Percentiles rank a stretch among this genome's conserved stretches.
These are phyloP conservation scores for Vidua chalybeata DNA, from an alignment of 2,113 vertebrate genomes.

Conservation along the genomic window DNA sequence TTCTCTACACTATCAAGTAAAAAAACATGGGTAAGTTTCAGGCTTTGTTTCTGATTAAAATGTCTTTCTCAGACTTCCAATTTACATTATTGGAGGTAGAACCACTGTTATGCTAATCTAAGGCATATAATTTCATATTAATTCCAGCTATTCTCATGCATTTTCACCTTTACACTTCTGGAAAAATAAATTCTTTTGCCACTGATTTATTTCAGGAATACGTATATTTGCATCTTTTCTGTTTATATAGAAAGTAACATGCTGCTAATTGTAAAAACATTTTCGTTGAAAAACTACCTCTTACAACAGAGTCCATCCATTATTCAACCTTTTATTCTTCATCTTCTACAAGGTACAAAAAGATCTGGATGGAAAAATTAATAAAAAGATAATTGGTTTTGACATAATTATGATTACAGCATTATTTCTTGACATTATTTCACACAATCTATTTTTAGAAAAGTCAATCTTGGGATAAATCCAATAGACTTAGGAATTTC, in stretches of 20 bases:
- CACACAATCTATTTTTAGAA: background rate
- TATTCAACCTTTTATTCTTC: background rate
- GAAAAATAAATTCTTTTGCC: background rate
- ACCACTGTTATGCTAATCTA: background rate
- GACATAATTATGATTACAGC: background rate
- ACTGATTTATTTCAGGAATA: background rate
- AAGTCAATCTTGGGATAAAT: background rate
- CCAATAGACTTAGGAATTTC: background rate
- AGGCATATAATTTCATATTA: background rate
- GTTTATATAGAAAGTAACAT: background rate
- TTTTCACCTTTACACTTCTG: background rate
- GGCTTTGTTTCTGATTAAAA: background rate
- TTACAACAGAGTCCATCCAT: background rate
- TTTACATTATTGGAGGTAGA: background rate
- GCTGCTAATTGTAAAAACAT: background rate
- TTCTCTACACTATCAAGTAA: background rate
- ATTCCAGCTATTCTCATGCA: background rate
- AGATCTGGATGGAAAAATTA: background rate
- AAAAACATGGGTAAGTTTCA: background rate
- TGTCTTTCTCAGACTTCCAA: background rate
- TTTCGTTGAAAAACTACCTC: background rate
- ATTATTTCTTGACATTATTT: background rate
- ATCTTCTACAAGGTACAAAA: background rate
- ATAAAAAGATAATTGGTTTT: background rate
- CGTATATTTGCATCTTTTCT: background rate